Evolutionary conservation across 2,113 vertebrate species (phyloP).

Genomic region (Galeopterus variegatus): DNA sequence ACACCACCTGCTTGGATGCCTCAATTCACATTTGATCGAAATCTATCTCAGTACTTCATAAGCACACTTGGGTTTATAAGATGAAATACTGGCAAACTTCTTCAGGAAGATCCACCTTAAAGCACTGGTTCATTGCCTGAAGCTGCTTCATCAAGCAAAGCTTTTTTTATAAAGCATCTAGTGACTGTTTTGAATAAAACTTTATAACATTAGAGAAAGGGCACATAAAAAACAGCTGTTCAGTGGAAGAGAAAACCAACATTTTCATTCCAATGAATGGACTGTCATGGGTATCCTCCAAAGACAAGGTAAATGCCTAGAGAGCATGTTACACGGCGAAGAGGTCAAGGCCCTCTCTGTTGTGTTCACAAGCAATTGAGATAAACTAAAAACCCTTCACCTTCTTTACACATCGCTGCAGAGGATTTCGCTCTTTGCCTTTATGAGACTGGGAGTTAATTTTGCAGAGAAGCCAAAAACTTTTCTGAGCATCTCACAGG

Average conservation of each 20-base stretch:
- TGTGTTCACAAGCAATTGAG: background rate
- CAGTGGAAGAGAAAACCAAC: conserved; percentile 24
- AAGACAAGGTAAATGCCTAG: background rate
- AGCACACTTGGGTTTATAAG: conserved; percentile 1
- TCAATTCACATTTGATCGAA: background rate
- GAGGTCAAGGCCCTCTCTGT: background rate
- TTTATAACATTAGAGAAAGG: conserved; percentile 57
- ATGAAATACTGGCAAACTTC: background rate
- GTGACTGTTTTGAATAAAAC: conserved; percentile 64
- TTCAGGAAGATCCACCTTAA: conserved; percentile 12
- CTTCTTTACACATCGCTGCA: background rate
- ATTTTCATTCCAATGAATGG: conserved; percentile 26
- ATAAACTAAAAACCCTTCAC: background rate
- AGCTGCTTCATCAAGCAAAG: background rate
- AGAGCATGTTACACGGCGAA: background rate
- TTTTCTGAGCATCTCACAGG: background rate
- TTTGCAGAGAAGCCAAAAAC: background rate
- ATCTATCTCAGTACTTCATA: background rate
- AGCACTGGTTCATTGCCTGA: background rate
- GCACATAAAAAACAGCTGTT: conserved; percentile 72
- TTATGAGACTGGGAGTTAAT: background rate
- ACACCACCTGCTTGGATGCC: too few species aligned
- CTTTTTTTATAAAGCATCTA: conserved; percentile 31
- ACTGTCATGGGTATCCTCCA: background rate
- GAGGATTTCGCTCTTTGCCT: background rate